These are phyloP conservation scores for Epirrita christyi DNA, from an alignment of 2,888 invertebrate genomes.

Conservation along the genomic window DNA sequence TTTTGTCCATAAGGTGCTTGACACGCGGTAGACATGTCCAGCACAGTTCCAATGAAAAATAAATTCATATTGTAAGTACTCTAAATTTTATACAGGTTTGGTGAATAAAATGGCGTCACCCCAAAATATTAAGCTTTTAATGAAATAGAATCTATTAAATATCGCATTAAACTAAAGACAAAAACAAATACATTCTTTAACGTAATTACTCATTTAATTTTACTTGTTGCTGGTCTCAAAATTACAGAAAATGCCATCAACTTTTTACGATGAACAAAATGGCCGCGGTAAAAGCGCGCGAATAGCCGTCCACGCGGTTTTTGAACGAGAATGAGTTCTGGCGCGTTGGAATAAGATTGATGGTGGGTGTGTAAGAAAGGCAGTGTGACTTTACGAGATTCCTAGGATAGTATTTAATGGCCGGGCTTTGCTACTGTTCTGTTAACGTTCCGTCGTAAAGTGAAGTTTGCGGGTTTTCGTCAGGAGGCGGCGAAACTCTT, in stretches of 20 bases:
- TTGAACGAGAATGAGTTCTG: constrained; percentile 50
- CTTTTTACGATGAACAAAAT: constrained; percentile 80
- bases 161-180: no score
- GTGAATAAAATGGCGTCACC: no score
- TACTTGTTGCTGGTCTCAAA: constrained; percentile 77
- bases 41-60: no score
- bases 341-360: constrained; percentile 44
- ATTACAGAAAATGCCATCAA: constrained; percentile 72
- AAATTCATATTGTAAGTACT: no score
- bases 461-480: constrained; percentile 57
- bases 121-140: no score
- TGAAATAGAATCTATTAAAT: no score
- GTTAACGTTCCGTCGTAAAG: constrained; percentile 73
- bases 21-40: no score
- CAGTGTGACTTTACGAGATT: constrained; percentile 61
- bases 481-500: constrained; percentile 25
- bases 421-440: constrained; percentile 64
- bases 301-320: constrained; percentile 40
- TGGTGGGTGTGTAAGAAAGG: constrained; percentile 38
- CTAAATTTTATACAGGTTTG: no score
- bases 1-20: no score
- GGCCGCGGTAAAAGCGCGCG: constrained; percentile 62
- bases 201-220: constrained; percentile 75
- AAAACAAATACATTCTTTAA: no score
- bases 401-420: constrained; percentile 78